phyloP scores from a whole-genome alignment of 1,140 invertebrate genomes.

The Augochlora pura region DNA sequence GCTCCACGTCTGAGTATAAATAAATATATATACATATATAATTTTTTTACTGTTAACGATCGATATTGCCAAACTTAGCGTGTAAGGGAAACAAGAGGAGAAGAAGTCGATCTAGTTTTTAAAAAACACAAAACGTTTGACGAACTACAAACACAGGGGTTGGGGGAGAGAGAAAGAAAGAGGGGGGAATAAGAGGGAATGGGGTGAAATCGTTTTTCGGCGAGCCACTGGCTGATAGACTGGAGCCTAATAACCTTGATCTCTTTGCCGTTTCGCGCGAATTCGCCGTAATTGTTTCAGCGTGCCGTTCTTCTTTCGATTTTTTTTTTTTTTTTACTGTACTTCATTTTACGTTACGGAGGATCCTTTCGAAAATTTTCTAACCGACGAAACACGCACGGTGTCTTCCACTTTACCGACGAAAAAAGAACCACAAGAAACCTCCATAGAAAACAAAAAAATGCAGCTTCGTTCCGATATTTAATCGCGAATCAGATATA shows the following conservation, averaged over 20 bases:
- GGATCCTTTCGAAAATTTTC: constrained; percentile 33
- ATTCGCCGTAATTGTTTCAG: not conserved
- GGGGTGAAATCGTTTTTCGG: constrained; percentile 24
- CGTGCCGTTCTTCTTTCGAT: not conserved
- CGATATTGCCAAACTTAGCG: constrained; percentile 54
- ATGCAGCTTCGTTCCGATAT: constrained; percentile 10
- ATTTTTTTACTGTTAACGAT: constrained; percentile 48
- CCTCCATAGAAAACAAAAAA: not conserved
- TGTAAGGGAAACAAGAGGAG: constrained; percentile 24
- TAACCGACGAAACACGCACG: constrained; percentile 29
- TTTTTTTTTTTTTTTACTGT: not conserved
- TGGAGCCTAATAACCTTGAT: constrained; percentile 47
- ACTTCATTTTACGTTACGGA: constrained; percentile 1
- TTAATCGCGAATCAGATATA: no score
- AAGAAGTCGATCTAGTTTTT: constrained; percentile 37
- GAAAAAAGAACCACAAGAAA: no score
- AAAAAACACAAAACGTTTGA: not conserved
- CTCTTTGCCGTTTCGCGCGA: constrained; percentile 32
- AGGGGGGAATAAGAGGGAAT: no score
- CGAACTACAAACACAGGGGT: not conserved
- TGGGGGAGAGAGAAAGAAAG: not conserved
- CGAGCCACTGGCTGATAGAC: constrained; percentile 35
- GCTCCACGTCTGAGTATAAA: constrained; percentile 46
- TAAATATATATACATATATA: constrained; percentile 49
- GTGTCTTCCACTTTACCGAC: constrained; percentile 37